A percentile compares a stretch with the other conserved stretches of the same genome.
Evolutionary conservation across 2,113 vertebrate species (phyloP).

Genomic region (Hippocampus comes): DNA sequence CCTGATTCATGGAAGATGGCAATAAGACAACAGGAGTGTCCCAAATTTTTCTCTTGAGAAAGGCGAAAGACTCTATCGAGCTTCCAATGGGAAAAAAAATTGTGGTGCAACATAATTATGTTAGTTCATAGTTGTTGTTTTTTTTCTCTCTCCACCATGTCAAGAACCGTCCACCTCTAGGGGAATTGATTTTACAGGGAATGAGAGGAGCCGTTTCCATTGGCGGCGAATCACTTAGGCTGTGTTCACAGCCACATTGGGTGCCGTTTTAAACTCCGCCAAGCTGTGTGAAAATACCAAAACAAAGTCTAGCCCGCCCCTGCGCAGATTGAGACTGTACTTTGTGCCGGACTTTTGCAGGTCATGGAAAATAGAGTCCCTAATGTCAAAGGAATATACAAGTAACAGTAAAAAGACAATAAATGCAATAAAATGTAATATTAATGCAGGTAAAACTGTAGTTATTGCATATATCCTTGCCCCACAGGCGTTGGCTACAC

Average conservation of each 20-base stretch:
- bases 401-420: no score
- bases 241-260: no score
- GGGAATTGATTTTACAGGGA: no score
- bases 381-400: background rate
- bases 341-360: no score
- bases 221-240: no score
- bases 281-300: no score
- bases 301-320: no score
- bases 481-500: constrained; percentile 90
- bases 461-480: background rate
- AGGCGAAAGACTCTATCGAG: background rate
- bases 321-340: no score
- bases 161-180: background rate
- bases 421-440: no score
- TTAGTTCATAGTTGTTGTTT: background rate
- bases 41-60: background rate
- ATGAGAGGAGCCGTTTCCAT: no score
- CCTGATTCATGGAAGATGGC: no score
- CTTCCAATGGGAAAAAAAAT: background rate
- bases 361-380: background rate
- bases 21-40: background rate
- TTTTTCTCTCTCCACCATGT: background rate
- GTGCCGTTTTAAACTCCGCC: background rate
- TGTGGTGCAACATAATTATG: background rate
- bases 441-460: no score